Evolutionary conservation across 2,113 vertebrate genomes (phyloP).

Genomic region (Enhydra lutris): DNA sequence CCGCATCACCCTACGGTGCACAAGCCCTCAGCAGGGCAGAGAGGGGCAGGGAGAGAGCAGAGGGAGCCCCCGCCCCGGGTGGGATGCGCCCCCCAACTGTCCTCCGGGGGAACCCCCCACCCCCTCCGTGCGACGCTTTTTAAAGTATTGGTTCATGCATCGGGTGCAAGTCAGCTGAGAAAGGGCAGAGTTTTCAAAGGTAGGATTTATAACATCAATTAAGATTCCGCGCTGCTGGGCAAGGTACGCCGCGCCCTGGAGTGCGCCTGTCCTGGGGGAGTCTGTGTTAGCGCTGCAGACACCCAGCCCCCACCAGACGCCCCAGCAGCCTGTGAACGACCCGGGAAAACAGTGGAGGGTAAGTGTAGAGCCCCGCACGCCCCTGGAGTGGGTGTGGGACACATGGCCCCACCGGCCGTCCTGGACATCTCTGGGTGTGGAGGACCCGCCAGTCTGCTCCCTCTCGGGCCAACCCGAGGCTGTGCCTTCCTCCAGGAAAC

Average conservation of each 20-base stretch:
- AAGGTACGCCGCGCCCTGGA: neutral
- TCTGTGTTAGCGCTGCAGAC: neutral
- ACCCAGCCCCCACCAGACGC: neutral
- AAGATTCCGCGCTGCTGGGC: neutral
- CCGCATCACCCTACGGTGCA: rapidly evolving
- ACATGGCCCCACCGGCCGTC: neutral
- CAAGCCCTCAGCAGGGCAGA: neutral
- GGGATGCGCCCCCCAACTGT: neutral
- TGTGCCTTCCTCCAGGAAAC: neutral
- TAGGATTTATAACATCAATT: neutral
- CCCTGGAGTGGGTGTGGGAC: neutral
- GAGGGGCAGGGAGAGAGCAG: neutral
- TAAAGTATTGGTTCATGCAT: neutral
- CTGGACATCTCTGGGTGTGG: no score
- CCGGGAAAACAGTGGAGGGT: neutral
- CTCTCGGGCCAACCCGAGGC: neutral
- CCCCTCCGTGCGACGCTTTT: rapidly evolving
- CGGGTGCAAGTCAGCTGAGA: neutral
- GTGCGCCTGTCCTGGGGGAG: neutral
- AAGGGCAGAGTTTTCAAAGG: neutral
- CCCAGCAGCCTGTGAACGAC: neutral
- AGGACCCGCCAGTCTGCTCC: neutral
- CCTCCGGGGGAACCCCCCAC: neutral
- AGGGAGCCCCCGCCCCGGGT: neutral
- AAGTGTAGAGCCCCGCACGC: rapidly evolving